Percentiles rank a stretch among this genome's conserved stretches.
phyloP scores from a whole-genome alignment of 2,797 vertebrate species.

The Lutjanus campechanus region DNA sequence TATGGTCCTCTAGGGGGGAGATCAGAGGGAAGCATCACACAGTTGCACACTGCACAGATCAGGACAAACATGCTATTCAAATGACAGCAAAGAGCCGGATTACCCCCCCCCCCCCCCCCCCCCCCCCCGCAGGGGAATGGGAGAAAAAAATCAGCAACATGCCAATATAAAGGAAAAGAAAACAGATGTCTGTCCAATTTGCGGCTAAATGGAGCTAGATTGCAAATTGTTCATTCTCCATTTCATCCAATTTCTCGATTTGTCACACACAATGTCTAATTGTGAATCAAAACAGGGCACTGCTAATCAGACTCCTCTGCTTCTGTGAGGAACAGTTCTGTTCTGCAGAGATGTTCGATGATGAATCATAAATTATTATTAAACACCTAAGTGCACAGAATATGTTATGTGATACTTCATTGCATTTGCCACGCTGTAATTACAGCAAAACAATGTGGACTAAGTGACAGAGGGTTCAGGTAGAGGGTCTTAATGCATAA shows the following conservation, averaged over 20 bases:
- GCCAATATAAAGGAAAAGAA: not conserved
- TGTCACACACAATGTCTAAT: constrained; percentile 35
- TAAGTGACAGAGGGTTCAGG: constrained; percentile 37
- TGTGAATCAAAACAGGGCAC: constrained; percentile 35
- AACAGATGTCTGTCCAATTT: constrained; percentile 61
- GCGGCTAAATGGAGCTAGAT: constrained; percentile 30
- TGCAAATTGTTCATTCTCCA: constrained; percentile 39
- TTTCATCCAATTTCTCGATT: constrained; percentile 51
- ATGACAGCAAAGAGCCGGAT: constrained; percentile 61
- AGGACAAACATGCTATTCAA: constrained; percentile 54
- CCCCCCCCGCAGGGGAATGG: constrained; percentile 22
- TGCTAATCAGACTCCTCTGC: constrained; percentile 30
- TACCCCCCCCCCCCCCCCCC: constrained; percentile 48
- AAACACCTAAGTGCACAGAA: not conserved
- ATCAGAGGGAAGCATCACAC: constrained; percentile 59
- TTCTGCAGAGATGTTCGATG: constrained; percentile 17
- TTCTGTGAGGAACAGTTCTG: not conserved
- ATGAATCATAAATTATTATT: constrained; percentile 9
- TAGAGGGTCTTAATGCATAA: constrained; percentile 48
- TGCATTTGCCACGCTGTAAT: constrained; percentile 26
- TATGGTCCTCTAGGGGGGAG: constrained; percentile 56
- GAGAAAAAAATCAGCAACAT: constrained; percentile 10
- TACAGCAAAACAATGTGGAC: constrained; percentile 25
- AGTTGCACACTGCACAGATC: constrained; percentile 43
- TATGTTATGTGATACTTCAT: constrained; percentile 2